Evolutionary conservation across 2,797 vertebrate genomes (phyloP).

Genomic region (Lerista edwardsae): DNA sequence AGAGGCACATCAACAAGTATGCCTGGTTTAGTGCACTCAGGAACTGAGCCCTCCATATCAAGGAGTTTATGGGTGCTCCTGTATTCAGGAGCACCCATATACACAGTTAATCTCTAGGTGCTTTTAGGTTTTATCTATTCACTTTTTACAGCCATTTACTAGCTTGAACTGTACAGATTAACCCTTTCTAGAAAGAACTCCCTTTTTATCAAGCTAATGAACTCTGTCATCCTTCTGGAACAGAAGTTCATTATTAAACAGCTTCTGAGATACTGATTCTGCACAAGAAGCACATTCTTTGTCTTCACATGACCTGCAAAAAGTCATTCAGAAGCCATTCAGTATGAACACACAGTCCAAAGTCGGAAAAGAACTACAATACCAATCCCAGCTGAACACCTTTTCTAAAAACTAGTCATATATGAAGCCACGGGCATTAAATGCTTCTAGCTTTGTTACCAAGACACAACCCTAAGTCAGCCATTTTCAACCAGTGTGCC

Average conservation of each 20-base stretch:
- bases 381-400: background rate
- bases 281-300: conserved; percentile 49
- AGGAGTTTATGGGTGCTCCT: background rate
- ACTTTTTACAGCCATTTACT: background rate
- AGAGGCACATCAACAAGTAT: background rate
- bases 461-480: background rate
- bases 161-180: background rate
- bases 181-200: background rate
- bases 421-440: background rate
- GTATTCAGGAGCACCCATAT: background rate
- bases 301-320: conserved; percentile 14
- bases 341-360: conserved; percentile 20
- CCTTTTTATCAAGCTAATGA: conserved; percentile 8
- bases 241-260: conserved; percentile 28
- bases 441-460: background rate
- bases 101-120: background rate
- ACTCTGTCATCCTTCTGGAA: conserved; percentile 21
- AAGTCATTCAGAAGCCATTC: conserved; percentile 29
- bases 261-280: conserved; percentile 40
- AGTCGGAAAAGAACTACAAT: conserved; percentile 2
- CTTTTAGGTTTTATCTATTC: background rate
- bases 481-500: too few species aligned
- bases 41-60: background rate
- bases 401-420: background rate
- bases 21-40: too few species aligned